phyloP scores from a whole-genome alignment of 2,113 vertebrate species.

The Amazona guildingii region DNA sequence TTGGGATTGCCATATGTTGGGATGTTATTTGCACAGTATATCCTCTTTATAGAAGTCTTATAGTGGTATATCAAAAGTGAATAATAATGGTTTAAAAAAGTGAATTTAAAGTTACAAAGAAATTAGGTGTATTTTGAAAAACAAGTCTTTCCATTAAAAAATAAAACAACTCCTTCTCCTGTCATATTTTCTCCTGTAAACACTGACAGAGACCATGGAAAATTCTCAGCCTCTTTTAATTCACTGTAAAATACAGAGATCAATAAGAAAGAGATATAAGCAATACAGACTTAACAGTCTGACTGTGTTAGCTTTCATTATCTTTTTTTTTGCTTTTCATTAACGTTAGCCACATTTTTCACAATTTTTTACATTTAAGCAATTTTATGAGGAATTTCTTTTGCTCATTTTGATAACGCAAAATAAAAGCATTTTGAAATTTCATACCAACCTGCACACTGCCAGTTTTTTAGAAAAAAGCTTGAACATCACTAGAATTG shows the following conservation, averaged over 20 bases:
- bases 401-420: neutral
- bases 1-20: neutral
- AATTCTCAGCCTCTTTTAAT: neutral
- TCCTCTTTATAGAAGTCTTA: neutral
- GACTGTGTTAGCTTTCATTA: neutral
- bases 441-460: accelerated
- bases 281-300: neutral
- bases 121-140: neutral
- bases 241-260: neutral
- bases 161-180: neutral
- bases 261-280: neutral
- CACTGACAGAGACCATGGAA: neutral
- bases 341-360: neutral
- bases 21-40: neutral
- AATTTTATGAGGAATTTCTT: neutral
- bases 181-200: neutral
- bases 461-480: neutral
- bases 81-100: neutral
- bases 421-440: neutral
- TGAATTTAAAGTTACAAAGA: neutral
- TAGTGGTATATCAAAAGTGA: neutral
- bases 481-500: neutral
- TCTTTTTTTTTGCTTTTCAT: neutral
- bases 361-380: neutral
- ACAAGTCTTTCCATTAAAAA: neutral